Evolutionary conservation across 2,888 invertebrate genomes (phyloP), one percentile per base, ranked within the genome.

Genomic region (Pecten maximus): DNA sequence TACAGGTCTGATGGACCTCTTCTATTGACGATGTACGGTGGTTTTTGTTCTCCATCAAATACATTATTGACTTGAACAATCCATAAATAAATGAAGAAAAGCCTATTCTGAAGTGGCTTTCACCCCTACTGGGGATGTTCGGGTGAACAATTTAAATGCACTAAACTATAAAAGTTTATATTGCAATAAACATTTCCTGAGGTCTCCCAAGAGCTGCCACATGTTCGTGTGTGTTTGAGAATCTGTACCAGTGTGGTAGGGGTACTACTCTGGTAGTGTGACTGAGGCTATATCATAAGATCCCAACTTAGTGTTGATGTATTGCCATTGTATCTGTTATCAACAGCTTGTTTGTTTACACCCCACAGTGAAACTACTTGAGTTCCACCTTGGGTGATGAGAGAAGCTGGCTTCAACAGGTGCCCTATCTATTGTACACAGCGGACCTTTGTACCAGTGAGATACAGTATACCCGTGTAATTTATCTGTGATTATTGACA

Each of bases 301-400:
- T 74, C 74, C 74, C 28, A 10, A 8, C 23, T 74, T 74, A 74
- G 28, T 2, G 35, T 28, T 28, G 74, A 28, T 28, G 60, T n/a
- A 60, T 60, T 60, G 28, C 60, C 28, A 74, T 74, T 74, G 23
- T 60, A 60, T 28, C 60, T 6, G 60, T 35, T 74, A 74, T 74
- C 74, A 74, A 74, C 74, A 74, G 54, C 54, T 54, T 54, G 54
- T 54, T 54, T 54, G 54, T 54, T 54, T 74, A 74, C 35, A 35
- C 28, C 35, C 74, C 35, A 10, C 74, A 35, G 74, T 74, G 35
- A 74, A 74, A 35, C 74, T 74, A 74, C 74, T 74, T 74, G 74
- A 74, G 74, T 74, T 74, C 74, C 74, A 74, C 74, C 74, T 74
- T 74, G 74, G 74, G 74, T 74, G 74, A 74, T 74, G 74, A 28